phyloP scores from a whole-genome alignment of 2,797 vertebrate genomes.

The Rallus crepitans region DNA sequence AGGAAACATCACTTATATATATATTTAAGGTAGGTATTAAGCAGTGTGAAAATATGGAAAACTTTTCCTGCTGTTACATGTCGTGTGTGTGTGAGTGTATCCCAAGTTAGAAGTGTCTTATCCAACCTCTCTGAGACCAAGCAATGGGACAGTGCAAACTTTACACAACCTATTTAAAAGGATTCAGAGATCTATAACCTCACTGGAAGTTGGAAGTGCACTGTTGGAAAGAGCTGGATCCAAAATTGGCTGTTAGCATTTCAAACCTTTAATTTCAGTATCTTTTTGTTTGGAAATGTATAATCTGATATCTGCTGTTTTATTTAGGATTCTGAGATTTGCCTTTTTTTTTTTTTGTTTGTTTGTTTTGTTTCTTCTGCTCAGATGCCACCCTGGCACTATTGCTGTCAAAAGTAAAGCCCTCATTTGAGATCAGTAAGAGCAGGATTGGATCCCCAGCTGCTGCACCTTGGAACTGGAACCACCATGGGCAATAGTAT shows the following conservation, averaged over 20 bases:
- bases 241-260: background rate
- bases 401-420: background rate
- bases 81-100: too few species aligned
- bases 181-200: background rate
- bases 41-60: background rate
- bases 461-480: background rate
- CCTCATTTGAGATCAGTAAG: background rate
- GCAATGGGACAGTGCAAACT: background rate
- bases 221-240: background rate
- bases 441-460: background rate
- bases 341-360: background rate
- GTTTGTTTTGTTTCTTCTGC: background rate
- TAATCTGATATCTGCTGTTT: background rate
- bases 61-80: background rate
- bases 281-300: background rate
- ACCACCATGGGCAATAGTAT: background rate
- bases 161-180: background rate
- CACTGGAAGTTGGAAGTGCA: background rate
- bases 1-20: background rate
- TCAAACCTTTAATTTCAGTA: background rate
- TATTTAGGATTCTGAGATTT: background rate
- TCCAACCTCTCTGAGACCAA: background rate
- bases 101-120: background rate
- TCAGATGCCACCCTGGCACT: background rate
- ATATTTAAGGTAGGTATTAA: background rate